Conservation (phyloP, 2,797 vertebrate species). For the Chaenodraco wilsoni region DNA sequence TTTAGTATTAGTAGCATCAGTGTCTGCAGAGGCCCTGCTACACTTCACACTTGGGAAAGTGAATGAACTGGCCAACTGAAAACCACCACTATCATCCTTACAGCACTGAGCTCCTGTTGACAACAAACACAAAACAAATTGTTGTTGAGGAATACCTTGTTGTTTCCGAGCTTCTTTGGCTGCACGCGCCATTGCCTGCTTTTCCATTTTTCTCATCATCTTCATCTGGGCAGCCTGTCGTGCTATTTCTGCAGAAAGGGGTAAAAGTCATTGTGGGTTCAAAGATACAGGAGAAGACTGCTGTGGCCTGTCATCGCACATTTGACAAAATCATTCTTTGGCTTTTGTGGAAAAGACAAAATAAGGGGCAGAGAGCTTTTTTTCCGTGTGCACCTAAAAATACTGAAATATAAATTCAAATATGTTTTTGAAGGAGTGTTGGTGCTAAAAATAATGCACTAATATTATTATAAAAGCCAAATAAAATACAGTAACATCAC, state of each 20-base stretch:
- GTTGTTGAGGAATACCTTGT: conserved; percentile 84
- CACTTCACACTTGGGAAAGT: conserved; percentile 47
- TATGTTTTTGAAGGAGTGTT: neutral
- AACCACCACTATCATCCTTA: conserved; percentile 25
- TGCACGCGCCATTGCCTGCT: conserved; percentile 94
- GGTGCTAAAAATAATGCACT: neutral
- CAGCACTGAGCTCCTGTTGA: conserved; percentile 15
- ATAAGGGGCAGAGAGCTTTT: neutral
- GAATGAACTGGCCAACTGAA: conserved; percentile 35
- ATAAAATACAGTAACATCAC: conserved; percentile 10
- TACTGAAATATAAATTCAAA: neutral
- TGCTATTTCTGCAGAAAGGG: conserved; percentile 90
- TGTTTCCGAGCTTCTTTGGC: conserved; percentile 98
- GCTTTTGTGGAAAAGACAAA: neutral
- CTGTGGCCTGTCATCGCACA: conserved; percentile 3
- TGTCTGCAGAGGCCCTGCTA: conserved; percentile 26
- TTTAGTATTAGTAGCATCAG: conserved; percentile 32
- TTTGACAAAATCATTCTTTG: conserved; percentile 15
- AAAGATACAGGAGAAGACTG: conserved; percentile 16
- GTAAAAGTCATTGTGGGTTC: conserved; percentile 30
- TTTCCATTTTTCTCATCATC: conserved; percentile 97
- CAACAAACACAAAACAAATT: neutral
- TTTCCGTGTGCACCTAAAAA: neutral
- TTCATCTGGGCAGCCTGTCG: conserved; percentile 98
- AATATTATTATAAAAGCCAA: conserved; percentile 11